Percentiles rank a stretch among this genome's conserved stretches.
Evolutionary conservation across 2,888 invertebrate genomes (phyloP).

Genomic region (Temnothorax rugatulus): DNA sequence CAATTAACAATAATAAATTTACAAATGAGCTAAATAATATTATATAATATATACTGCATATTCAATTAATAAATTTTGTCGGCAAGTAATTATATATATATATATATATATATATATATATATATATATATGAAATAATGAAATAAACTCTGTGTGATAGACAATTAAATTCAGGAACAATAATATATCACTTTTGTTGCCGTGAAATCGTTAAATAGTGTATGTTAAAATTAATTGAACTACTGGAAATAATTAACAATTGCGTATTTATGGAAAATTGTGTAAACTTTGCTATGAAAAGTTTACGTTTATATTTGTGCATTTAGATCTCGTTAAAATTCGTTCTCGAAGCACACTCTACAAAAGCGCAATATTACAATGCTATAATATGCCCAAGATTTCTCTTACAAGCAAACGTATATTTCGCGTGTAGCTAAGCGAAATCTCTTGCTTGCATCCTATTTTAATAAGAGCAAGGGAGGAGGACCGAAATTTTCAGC

Average conservation of each 20-base stretch:
- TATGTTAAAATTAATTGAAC: conserved; percentile 10
- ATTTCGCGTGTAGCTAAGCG: conserved; percentile 50
- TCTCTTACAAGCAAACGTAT: conserved; percentile 46
- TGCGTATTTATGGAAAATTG: not conserved
- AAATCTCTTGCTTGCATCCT: conserved; percentile 52
- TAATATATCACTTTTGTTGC: not conserved
- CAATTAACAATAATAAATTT: not conserved
- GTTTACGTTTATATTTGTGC: conserved; percentile 10
- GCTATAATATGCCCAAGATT: conserved; percentile 52
- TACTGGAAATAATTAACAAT: not conserved
- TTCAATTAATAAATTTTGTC: not conserved
- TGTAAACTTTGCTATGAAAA: not conserved
- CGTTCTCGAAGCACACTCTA: not conserved
- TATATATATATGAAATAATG: no score
- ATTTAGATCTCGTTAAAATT: conserved; percentile 23
- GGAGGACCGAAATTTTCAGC: conserved; percentile 50
- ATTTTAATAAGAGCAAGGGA: conserved; percentile 49
- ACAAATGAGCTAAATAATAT: not conserved
- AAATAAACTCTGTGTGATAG: not conserved
- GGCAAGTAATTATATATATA: not conserved
- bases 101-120: not conserved
- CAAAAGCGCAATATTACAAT: conserved; percentile 39
- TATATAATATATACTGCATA: not conserved
- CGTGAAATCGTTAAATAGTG: not conserved
- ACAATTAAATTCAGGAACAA: not conserved